Evolutionary conservation across 1,140 invertebrate genomes (phyloP).

Genomic region (Harpegnathos saltator): DNA sequence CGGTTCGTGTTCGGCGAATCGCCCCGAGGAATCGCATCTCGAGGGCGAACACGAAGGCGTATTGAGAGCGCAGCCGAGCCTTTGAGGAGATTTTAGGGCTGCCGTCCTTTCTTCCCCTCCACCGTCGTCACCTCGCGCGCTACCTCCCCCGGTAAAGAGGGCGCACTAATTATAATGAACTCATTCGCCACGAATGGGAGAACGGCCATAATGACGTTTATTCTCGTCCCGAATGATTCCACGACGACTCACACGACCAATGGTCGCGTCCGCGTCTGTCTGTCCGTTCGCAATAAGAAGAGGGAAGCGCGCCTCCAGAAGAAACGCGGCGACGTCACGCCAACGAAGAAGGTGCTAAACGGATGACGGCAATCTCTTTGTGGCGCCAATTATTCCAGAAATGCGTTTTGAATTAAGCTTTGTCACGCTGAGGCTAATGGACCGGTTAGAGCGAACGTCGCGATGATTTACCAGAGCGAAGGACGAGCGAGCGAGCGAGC

Average conservation of each 20-base stretch:
- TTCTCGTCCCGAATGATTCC: slow-evolving; percentile 71
- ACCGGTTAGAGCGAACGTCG: not conserved
- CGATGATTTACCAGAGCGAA: not conserved
- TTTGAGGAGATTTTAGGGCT: not conserved
- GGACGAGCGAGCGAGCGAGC: too few relatives aligned
- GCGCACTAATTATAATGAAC: slow-evolving; percentile 83
- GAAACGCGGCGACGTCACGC: slow-evolving; percentile 43
- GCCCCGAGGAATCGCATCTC: not conserved
- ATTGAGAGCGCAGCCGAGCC: not conserved
- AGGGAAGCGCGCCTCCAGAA: slow-evolving; percentile 5
- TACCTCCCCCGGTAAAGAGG: slow-evolving; percentile 63
- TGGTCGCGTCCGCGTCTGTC: slow-evolving; percentile 14
- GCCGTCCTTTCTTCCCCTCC: not conserved
- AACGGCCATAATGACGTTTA: slow-evolving; percentile 75
- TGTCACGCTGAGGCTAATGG: not conserved
- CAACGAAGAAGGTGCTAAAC: slow-evolving; percentile 37
- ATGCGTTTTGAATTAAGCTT: slow-evolving; percentile 38
- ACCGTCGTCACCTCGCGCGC: not conserved
- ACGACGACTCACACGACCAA: slow-evolving; percentile 13
- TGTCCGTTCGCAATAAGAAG: slow-evolving; percentile 8
- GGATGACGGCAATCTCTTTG: slow-evolving; percentile 46
- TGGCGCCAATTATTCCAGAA: slow-evolving; percentile 36
- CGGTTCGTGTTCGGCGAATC: not conserved
- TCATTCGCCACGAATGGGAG: slow-evolving; percentile 73
- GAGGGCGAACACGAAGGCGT: not conserved